These are phyloP conservation scores for Ianthella basta DNA, from an alignment of 37 sponge, comb jelly and placozoan species.

Conservation along the genomic window DNA sequence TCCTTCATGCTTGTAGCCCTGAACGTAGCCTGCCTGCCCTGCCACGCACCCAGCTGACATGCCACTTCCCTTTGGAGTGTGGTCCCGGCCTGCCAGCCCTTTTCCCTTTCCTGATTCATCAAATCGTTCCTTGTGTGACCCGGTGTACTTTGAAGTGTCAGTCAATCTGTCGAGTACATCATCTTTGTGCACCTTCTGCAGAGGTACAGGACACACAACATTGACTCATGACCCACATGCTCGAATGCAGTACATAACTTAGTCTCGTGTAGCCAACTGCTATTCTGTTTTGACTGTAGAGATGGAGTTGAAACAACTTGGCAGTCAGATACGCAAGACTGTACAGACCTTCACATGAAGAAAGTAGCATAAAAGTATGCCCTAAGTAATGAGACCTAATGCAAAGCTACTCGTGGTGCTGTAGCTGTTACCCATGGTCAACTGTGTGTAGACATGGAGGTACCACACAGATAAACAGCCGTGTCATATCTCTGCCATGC, in stretches of 20 bases:
- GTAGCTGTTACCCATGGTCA: too few species aligned
- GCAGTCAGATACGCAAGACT: too few species aligned
- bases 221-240: background rate
- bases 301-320: too few species aligned
- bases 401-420: too few species aligned
- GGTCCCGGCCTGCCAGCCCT: conserved; percentile 87
- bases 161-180: conserved; percentile 74
- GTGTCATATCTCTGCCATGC: too few species aligned
- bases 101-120: conserved; percentile 87
- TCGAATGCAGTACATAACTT: background rate
- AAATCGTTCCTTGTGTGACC: conserved; percentile 87
- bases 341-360: too few species aligned
- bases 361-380: too few species aligned
- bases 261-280: too few species aligned
- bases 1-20: conserved; percentile 75
- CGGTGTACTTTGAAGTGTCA: conserved; percentile 90
- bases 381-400: too few species aligned
- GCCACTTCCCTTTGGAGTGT: conserved; percentile 55
- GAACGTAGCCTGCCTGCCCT: conserved; percentile 50
- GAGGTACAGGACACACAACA: background rate
- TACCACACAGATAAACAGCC: too few species aligned
- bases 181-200: conserved; percentile 37
- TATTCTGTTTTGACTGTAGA: too few species aligned
- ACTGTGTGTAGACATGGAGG: too few species aligned
- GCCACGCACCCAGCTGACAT: conserved; percentile 46